These are phyloP conservation scores for Nothobranchius furzeri DNA, from an alignment of 2,113 vertebrate genomes.

Conservation along the genomic window DNA sequence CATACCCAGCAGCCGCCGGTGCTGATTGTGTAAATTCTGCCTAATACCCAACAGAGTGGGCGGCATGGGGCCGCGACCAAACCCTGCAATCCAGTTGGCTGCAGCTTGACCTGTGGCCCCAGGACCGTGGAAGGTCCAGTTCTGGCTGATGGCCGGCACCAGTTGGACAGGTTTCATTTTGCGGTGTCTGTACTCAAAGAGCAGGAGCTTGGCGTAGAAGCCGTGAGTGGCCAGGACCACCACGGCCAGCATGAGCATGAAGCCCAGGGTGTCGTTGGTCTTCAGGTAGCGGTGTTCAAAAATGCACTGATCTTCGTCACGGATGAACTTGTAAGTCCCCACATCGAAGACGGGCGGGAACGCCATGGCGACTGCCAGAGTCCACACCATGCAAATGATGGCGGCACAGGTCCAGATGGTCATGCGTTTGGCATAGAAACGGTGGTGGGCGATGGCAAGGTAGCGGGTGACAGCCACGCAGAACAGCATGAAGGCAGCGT, in stretches of 20 bases:
- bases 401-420: slow-evolving; percentile 94
- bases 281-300: slow-evolving; percentile 96
- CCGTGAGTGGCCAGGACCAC: slow-evolving; percentile 91
- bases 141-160: slow-evolving; percentile 94
- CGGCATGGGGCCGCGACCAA: slow-evolving; percentile 92
- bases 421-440: slow-evolving; percentile 95
- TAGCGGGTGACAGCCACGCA: slow-evolving; percentile 94
- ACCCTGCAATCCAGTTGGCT: slow-evolving; percentile 94
- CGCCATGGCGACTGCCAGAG: slow-evolving; percentile 92
- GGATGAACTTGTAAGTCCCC: slow-evolving; percentile 94
- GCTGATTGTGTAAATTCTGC: slow-evolving; percentile 91
- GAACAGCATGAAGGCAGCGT: slow-evolving; percentile 95
- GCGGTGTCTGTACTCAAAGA: slow-evolving; percentile 93
- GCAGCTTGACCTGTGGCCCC: slow-evolving; percentile 94
- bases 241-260: slow-evolving; percentile 95
- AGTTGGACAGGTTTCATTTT: slow-evolving; percentile 96
- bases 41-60: slow-evolving; percentile 92
- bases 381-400: slow-evolving; percentile 95
- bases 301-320: slow-evolving; percentile 93
- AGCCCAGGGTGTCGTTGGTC: slow-evolving; percentile 93
- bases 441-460: slow-evolving; percentile 94
- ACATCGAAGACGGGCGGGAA: slow-evolving; percentile 93
- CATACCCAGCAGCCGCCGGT: slow-evolving; percentile 91
- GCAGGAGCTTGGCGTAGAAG: slow-evolving; percentile 92
- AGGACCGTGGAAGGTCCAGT: slow-evolving; percentile 95